phyloP scores from a whole-genome alignment of 2,797 vertebrate genomes.

The Sciurus vulgaris region DNA sequence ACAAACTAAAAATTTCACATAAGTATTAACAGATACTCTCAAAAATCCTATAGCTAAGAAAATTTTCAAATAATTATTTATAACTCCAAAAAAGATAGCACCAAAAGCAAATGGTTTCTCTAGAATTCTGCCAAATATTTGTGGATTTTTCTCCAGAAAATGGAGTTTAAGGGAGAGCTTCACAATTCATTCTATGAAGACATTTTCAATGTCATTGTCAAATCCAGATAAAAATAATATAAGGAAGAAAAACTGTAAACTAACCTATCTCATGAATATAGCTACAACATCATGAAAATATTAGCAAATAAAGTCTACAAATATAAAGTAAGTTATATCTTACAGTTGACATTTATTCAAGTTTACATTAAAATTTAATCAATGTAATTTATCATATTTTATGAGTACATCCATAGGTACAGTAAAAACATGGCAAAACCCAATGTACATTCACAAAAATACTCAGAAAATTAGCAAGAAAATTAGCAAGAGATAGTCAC shows the following conservation, averaged over 20 bases:
- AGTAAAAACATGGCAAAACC: not conserved
- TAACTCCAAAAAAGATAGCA: not conserved
- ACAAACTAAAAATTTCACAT: not conserved
- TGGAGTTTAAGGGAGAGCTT: not conserved
- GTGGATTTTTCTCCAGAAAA: not conserved
- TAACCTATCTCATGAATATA: not conserved
- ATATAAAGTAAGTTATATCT: not conserved
- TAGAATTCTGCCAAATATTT: not conserved
- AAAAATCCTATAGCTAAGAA: too few relatives aligned
- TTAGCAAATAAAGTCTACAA: not conserved
- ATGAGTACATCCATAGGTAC: not conserved
- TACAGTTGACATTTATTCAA: not conserved
- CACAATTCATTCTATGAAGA: not conserved
- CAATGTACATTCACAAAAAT: not conserved
- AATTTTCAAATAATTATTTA: not conserved
- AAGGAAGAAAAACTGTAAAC: too few relatives aligned
- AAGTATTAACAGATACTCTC: not conserved
- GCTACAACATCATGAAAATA: not conserved
- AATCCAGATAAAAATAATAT: not conserved
- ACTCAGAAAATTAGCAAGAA: not conserved
- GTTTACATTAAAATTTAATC: not conserved
- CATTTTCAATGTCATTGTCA: too few relatives aligned
- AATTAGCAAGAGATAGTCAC: not conserved
- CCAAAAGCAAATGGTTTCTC: too few relatives aligned
- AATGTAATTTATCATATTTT: not conserved